A percentile compares a stretch with the other conserved stretches of the same genome.
These are phyloP conservation scores for Neoaliturus tenellus DNA, from an alignment of 2,888 invertebrate genomes.

Conservation along the genomic window DNA sequence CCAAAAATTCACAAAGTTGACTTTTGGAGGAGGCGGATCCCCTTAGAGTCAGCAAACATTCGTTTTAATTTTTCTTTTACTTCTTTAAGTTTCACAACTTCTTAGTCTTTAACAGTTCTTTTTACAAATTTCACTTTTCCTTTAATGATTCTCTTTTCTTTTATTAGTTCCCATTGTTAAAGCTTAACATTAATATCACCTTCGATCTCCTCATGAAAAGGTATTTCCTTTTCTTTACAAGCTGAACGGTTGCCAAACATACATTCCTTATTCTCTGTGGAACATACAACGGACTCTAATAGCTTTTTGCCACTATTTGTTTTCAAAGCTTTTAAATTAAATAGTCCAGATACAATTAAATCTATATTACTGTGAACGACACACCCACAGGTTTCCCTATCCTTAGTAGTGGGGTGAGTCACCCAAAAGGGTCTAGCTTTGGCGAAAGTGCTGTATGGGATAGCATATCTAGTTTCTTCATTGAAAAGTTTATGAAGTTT, in stretches of 20 bases:
- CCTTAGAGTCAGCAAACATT: neutral
- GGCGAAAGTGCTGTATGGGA: neutral
- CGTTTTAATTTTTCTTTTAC: neutral
- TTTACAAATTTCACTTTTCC: neutral
- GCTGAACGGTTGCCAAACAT: neutral
- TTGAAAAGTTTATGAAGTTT: neutral
- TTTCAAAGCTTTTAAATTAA: too few relatives aligned
- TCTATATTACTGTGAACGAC: neutral
- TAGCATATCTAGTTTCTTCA: neutral
- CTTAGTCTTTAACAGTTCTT: neutral
- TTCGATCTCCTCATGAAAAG: neutral
- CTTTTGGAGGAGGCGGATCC: too few relatives aligned
- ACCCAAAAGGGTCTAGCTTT: conserved; percentile 8
- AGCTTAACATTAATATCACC: neutral
- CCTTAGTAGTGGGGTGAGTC: neutral
- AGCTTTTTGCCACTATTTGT: neutral
- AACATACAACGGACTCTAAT: neutral
- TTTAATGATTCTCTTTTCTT: conserved; percentile 14
- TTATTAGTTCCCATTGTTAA: neutral
- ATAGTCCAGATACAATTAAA: conserved; percentile 2
- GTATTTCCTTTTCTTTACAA: conserved; percentile 6
- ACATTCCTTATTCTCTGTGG: neutral
- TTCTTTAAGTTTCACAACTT: neutral
- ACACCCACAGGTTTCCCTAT: neutral
- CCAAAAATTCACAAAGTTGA: too few relatives aligned